Conservation (phyloP, 92 coral and sea anemone species). For the Heteractis magnifica region DNA sequence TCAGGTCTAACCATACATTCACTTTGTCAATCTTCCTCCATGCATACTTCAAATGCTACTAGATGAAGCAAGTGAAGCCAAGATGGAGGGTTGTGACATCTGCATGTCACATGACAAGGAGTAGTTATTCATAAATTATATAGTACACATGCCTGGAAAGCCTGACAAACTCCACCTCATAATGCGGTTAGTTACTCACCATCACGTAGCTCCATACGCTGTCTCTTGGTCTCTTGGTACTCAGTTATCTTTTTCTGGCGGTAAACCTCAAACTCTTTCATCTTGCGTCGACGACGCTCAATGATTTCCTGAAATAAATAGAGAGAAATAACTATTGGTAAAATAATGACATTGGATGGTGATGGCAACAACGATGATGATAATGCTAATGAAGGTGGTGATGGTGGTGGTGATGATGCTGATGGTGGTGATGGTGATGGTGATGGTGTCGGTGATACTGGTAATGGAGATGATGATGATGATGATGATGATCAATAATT, state of each 20-base stretch:
- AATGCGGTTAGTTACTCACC: slow-evolving; percentile 38
- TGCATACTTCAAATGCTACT: slow-evolving; percentile 72
- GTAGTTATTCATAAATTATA: not conserved
- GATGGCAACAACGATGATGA: not conserved
- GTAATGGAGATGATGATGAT: slow-evolving; percentile 2
- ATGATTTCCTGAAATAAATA: slow-evolving; percentile 75
- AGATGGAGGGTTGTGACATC: slow-evolving; percentile 57
- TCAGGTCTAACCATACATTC: slow-evolving; percentile 30
- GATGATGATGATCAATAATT: not conserved
- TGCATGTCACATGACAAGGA: too few species aligned
- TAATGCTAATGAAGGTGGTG: not conserved
- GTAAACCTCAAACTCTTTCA: slow-evolving; percentile 89
- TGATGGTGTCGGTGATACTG: slow-evolving; percentile 1
- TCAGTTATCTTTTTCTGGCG: slow-evolving; percentile 89
- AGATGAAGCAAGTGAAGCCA: slow-evolving; percentile 67
- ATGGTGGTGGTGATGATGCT: not conserved
- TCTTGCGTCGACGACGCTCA: slow-evolving; percentile 92
- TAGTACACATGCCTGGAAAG: not conserved
- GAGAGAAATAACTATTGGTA: too few species aligned
- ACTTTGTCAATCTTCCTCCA: slow-evolving; percentile 68
- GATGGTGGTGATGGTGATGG: not conserved
- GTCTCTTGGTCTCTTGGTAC: slow-evolving; percentile 68
- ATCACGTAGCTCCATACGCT: slow-evolving; percentile 82
- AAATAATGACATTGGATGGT: not conserved
- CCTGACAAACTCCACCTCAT: not conserved